phyloP scores from a whole-genome alignment of 2,888 invertebrate species.

The Agonopterix heracliana region DNA sequence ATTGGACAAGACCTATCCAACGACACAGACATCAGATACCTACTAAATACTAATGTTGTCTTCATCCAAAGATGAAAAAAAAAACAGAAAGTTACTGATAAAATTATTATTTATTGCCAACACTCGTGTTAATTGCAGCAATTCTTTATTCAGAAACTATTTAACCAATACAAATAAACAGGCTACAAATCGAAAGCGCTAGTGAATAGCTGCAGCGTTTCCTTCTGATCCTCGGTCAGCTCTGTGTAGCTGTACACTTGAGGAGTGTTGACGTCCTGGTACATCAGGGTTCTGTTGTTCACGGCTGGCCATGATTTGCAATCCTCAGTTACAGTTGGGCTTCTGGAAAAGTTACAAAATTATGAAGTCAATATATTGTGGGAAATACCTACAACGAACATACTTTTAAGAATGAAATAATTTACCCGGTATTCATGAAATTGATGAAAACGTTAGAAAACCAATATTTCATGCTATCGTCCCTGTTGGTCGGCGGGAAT shows the following conservation, averaged over 20 bases:
- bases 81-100: too few species aligned
- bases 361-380: neutral
- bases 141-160: too few species aligned
- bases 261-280: slow-evolving; percentile 36
- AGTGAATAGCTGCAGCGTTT: slow-evolving; percentile 4
- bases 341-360: slow-evolving; percentile 28
- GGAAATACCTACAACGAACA: neutral
- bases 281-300: slow-evolving; percentile 18
- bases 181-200: too few species aligned
- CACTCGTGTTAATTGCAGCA: too few species aligned
- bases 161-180: too few species aligned
- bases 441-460: neutral
- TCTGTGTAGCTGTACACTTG: slow-evolving; percentile 10
- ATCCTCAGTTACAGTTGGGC: slow-evolving; percentile 30
- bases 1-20: too few species aligned
- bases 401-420: neutral
- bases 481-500: slow-evolving; percentile 1
- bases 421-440: too few species aligned
- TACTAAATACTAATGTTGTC: too few species aligned
- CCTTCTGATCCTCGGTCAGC: neutral
- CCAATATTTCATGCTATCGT: slow-evolving; percentile 16
- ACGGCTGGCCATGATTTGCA: slow-evolving; percentile 32
- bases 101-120: too few species aligned
- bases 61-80: too few species aligned
- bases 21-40: too few species aligned